Percentiles rank a stretch among this genome's conserved stretches.
These are phyloP conservation scores for Chrysochloris asiatica DNA, from an alignment of 2,113 vertebrate species.

Conservation along the genomic window DNA sequence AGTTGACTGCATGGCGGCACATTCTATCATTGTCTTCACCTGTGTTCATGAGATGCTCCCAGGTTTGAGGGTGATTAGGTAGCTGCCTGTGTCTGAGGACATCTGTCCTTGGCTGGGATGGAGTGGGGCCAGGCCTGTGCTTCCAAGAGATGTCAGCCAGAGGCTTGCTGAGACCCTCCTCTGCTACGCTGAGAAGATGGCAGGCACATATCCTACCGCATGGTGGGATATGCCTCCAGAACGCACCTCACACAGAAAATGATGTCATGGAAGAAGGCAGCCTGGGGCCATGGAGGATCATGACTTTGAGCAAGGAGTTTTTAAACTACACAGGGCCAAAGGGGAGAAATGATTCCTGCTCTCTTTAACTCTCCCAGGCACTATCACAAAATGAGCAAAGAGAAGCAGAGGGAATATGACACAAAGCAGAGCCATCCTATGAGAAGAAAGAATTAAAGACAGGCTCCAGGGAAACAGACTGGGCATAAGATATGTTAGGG, in stretches of 20 bases:
- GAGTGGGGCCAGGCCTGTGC: not conserved
- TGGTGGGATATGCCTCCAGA: not conserved
- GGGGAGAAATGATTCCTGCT: not conserved
- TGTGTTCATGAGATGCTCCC: not conserved
- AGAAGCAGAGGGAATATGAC: not conserved
- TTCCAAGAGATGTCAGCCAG: not conserved
- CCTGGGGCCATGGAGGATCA: accelerated
- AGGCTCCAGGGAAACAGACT: not conserved
- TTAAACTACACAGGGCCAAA: not conserved
- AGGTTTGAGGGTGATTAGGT: conserved; percentile 8
- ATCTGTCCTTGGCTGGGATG: not conserved
- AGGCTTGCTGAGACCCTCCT: not conserved
- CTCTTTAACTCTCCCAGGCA: not conserved
- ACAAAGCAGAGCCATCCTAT: not conserved
- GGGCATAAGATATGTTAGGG: not conserved
- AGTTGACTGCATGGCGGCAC: not conserved
- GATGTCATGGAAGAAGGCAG: not conserved
- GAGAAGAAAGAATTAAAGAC: not conserved
- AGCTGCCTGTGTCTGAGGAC: not conserved
- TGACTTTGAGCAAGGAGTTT: not conserved
- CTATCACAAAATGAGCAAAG: conserved; percentile 7
- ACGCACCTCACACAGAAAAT: not conserved
- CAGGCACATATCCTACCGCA: not conserved
- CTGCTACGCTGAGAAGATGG: not conserved
- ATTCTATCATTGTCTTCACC: not conserved